Evolutionary conservation across 2,797 vertebrate genomes (phyloP).

Genomic region (Oceanodroma leucorhoa): DNA sequence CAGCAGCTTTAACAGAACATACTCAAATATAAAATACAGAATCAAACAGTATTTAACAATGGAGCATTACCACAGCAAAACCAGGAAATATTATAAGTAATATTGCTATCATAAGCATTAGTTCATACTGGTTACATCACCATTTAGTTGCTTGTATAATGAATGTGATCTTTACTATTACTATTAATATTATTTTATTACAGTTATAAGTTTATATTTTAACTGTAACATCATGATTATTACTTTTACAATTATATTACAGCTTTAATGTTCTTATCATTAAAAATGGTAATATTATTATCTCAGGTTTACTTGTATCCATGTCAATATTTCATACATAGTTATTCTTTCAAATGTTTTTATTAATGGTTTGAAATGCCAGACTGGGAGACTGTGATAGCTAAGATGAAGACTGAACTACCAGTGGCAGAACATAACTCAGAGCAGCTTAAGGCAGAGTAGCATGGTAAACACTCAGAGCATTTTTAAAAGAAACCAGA

Average conservation of each 20-base stretch:
- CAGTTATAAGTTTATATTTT: background rate
- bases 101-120: background rate
- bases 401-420: background rate
- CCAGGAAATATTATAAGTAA: background rate
- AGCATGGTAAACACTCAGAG: background rate
- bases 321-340: background rate
- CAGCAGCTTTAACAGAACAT: background rate
- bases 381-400: background rate
- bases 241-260: background rate
- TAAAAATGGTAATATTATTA: background rate
- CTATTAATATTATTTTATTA: background rate
- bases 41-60: background rate
- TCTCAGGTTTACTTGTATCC: background rate
- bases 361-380: background rate
- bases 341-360: background rate
- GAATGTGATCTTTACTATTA: background rate
- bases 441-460: background rate
- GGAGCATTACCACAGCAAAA: background rate
- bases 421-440: background rate
- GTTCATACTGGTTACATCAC: background rate
- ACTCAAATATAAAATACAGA: background rate
- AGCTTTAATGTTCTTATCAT: background rate
- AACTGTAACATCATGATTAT: background rate
- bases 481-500: background rate
- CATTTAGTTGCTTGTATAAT: background rate